Evolutionary conservation across 2,113 vertebrate species (phyloP).

Genomic region (Lipophrys pholis): DNA sequence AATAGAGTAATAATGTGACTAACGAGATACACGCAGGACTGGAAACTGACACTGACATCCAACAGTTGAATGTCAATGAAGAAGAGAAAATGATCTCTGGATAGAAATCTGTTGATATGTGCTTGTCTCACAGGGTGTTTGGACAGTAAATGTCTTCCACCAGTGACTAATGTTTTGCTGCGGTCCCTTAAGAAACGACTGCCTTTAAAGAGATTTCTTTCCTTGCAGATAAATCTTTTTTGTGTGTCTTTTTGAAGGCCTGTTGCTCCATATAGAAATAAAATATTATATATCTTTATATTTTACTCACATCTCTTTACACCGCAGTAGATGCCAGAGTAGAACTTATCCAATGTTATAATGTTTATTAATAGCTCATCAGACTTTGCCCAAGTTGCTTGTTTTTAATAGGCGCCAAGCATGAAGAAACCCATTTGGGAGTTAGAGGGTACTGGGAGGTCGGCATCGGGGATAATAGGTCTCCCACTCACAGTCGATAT

Average conservation of each 20-base stretch:
- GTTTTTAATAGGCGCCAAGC: conserved; percentile 19
- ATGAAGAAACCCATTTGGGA: conserved; percentile 31
- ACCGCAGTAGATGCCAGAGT: neutral
- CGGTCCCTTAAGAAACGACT: neutral
- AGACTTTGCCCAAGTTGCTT: neutral
- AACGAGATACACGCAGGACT: no score
- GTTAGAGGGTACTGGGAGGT: conserved; percentile 30
- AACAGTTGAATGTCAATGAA: no score
- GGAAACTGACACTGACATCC: no score
- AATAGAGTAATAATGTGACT: no score
- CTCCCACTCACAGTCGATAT: conserved; percentile 45
- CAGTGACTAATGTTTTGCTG: neutral
- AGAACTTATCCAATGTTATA: neutral
- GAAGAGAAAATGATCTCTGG: no score
- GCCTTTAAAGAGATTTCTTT: neutral
- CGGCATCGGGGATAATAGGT: conserved; percentile 35
- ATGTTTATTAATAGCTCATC: neutral
- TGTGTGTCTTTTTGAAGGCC: neutral
- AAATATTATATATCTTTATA: neutral
- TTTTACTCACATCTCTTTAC: neutral
- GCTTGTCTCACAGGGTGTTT: no score
- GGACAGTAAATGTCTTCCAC: neutral
- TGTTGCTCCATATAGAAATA: neutral
- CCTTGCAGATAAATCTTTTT: neutral
- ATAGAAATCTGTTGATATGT: no score